Evolutionary conservation across 1,140 invertebrate genomes (phyloP).

Genomic region (Ips typographus): DNA sequence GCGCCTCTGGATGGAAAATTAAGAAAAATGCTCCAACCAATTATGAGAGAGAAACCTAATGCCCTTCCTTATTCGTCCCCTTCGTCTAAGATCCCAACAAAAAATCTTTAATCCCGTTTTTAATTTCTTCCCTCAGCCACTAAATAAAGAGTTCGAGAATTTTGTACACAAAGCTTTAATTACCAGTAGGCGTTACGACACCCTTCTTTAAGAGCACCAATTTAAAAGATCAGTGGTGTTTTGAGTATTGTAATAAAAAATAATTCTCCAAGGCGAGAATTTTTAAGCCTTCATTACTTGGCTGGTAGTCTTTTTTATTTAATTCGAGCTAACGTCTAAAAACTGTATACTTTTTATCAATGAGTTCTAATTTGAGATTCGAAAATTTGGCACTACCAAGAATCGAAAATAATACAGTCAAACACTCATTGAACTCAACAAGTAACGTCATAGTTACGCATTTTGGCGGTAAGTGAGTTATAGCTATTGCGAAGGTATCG

Average conservation of each 20-base stretch:
- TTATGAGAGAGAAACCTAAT: constrained; percentile 30
- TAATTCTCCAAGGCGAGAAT: constrained; percentile 21
- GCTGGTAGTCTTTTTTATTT: constrained; percentile 8
- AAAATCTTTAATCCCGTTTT: constrained; percentile 39
- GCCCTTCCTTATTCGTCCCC: constrained; percentile 15
- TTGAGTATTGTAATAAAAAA: constrained; percentile 28
- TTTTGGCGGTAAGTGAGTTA: constrained; percentile 22
- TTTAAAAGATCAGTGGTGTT: constrained; percentile 32
- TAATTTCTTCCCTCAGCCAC: constrained; percentile 36
- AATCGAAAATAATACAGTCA: not conserved
- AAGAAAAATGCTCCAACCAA: constrained; percentile 27
- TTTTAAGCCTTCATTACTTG: constrained; percentile 30
- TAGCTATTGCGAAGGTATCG: constrained; percentile 16
- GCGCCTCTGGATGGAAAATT: constrained; percentile 24
- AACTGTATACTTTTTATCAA: not conserved
- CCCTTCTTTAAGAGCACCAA: constrained; percentile 27
- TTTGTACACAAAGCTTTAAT: constrained; percentile 37
- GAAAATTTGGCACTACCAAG: not conserved
- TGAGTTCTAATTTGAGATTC: not conserved
- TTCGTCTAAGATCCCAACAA: constrained; percentile 25
- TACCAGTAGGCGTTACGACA: constrained; percentile 32
- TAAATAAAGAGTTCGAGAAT: constrained; percentile 36
- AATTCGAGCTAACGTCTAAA: constrained; percentile 13
- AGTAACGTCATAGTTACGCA: constrained; percentile 9
- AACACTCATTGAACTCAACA: not conserved